Conservation (phyloP, 2,113 vertebrate genomes). For the Paradisaea rubra region DNA sequence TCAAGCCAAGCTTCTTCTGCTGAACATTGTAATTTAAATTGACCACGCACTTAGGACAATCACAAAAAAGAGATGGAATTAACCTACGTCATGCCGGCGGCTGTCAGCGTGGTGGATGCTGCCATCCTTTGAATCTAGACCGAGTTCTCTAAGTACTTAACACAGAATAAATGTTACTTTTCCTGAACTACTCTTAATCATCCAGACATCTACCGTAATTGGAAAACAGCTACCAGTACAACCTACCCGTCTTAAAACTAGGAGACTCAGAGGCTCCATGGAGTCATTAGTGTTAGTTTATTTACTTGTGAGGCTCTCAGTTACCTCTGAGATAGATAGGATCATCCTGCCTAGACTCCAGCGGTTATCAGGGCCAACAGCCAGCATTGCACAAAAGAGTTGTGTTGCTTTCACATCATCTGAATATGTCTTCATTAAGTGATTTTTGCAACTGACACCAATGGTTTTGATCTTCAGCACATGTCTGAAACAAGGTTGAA, state of each 20-base stretch:
- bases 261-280: neutral
- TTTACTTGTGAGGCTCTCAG: neutral
- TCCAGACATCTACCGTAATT: neutral
- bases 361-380: fast-evolving
- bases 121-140: neutral
- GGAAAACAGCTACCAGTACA: neutral
- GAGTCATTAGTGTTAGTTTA: neutral
- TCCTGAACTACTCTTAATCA: neutral
- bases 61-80: neutral
- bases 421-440: neutral
- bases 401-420: neutral
- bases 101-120: neutral
- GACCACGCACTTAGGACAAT: neutral
- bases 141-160: neutral
- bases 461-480: neutral
- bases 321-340: neutral
- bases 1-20: neutral
- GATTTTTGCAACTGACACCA: neutral
- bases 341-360: neutral
- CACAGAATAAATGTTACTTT: neutral
- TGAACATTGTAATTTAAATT: neutral
- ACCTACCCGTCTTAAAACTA: neutral
- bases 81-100: neutral
- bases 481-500: neutral
- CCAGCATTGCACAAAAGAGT: neutral